Evolutionary conservation across 2,113 vertebrate species (phyloP), one percentile per base, ranked within the genome.

Genomic region (Apodemus speciosus): DNA sequence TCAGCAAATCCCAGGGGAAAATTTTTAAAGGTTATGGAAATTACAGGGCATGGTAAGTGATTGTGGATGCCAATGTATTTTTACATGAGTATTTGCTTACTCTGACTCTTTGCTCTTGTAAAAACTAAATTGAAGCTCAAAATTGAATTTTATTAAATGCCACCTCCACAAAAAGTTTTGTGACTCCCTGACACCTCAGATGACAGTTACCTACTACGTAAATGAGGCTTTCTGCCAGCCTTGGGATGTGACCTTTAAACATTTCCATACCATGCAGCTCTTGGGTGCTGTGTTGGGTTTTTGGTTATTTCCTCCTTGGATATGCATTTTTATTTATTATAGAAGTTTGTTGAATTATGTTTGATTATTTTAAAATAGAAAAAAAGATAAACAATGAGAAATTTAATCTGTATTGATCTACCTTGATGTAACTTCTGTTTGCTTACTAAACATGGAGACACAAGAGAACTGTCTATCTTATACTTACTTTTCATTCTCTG

Each of bases 11-110:
- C n/a, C 90, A 32, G 11, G 1, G 40, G 7, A 16, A 20, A 77
- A 40, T 84, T 49, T 85, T 21, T 68, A 89, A 88, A 95, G 75
- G 43, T 90, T 86, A 92, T 76, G 66, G 80, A 95, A 95, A 93
- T 90, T 95, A 27, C 14, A 75, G 23, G 49, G 46, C 53, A 85
- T 89, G 4, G 79, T 95, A 73, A 69, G 14, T 85, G 92, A 88
- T 51, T 93, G 49, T 68, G 21, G n/a, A 85, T 79, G 58, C 64
- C 43, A 89, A 81, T 49, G 10, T 76, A 84, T 93, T 96, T 90
- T 93, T 87, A 86, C 30, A 68, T 72, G 73, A 87, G 21, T 71
- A 84, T 20, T 95, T 95, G 35, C 35, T 95, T 94, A 76, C 30
- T 87, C 56, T 81, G 32, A 91, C 79, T 91, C 94, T 85, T 84